Base-by-base conservation (phyloP, 1,140 invertebrate species). In the Lepidotrigona ventralis region DNA sequence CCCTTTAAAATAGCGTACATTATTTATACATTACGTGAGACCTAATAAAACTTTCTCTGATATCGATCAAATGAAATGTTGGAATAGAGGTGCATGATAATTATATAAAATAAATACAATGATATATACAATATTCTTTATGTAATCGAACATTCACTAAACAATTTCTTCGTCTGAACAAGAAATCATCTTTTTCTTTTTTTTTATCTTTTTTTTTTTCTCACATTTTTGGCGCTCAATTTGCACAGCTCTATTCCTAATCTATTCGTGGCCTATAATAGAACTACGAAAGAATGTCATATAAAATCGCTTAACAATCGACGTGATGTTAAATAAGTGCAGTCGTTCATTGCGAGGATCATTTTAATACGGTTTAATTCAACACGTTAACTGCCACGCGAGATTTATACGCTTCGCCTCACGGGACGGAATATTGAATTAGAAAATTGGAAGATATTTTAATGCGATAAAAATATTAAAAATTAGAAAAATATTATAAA, bases 171-270 rank as follows among this genome's bases (percentile, higher is more conserved):
- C 39, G 14, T 51, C 69, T 29, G 9, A 6, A n/a, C 51, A 39
- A 76, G n/a, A 77, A 33, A 77, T 51, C 64, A 70, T 81, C 58
- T 73, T 73, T 82, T 86, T 69, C 33, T 74, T 56, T 9, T 9
- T 29, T 26, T 8, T 64, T 64, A 2, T 29, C 6, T 64, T 17
- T 29, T 2, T 29, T 11, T 29, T 17, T 53, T n/a, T 29, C 14
- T 23, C n/a, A n/a, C 12, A 70, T 51, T 23, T 60, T 23, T 60
- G 23, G 23, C 58, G 23, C 58, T 60, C 23, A 12, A 60, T 60
- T 60, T n/a, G 58, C 58, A 60, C n/a, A 60, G 23, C 23, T 60
- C 23, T 60, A 60, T 54, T 26, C 17, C 14, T 1, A n/a, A 64
- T 64, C 63, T 64, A 64, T 64, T 26, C n/a, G n/a, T 46, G 39